Conservation (phyloP, 2,797 vertebrate species). For the Onychomys leucogaster region DNA sequence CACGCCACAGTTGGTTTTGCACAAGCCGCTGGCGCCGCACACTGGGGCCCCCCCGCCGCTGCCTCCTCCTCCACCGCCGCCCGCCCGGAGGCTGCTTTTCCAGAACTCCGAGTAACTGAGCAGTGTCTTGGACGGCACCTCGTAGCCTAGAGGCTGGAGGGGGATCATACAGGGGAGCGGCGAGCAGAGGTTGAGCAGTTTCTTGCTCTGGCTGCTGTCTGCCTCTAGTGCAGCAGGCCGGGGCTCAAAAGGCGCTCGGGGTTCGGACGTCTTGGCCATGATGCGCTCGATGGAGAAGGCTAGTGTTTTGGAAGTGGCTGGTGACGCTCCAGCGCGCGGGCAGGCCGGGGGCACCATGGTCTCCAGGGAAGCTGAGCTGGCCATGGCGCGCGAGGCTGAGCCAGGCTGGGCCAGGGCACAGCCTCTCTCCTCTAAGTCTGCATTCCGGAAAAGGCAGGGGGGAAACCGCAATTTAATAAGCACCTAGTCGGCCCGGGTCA, state of each 20-base stretch:
- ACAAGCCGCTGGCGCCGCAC: conserved; percentile 91
- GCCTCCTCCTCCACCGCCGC: conserved; percentile 70
- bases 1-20: conserved; percentile 94
- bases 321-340: conserved; percentile 90
- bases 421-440: conserved; percentile 88
- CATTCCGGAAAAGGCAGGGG: conserved; percentile 92
- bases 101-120: conserved; percentile 98
- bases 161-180: conserved; percentile 97
- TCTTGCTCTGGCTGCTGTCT: conserved; percentile 90
- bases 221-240: conserved; percentile 86
- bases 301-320: conserved; percentile 94
- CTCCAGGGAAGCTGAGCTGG: conserved; percentile 95
- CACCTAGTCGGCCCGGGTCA: conserved; percentile 93
- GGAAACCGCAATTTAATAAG: conserved; percentile 95
- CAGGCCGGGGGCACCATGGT: conserved; percentile 93
- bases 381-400: conserved; percentile 88
- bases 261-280: conserved; percentile 97
- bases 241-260: conserved; percentile 88
- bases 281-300: conserved; percentile 99
- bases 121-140: conserved; percentile 95
- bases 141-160: conserved; percentile 94
- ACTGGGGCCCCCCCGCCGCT: conserved; percentile 84
- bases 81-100: conserved; percentile 93
- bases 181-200: conserved; percentile 93
- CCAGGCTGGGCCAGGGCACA: conserved; percentile 90